A percentile compares a stretch with the other conserved stretches of the same genome.
phyloP scores from a whole-genome alignment of 1,140 invertebrate genomes.

The Trachymyrmex cornetzi region DNA sequence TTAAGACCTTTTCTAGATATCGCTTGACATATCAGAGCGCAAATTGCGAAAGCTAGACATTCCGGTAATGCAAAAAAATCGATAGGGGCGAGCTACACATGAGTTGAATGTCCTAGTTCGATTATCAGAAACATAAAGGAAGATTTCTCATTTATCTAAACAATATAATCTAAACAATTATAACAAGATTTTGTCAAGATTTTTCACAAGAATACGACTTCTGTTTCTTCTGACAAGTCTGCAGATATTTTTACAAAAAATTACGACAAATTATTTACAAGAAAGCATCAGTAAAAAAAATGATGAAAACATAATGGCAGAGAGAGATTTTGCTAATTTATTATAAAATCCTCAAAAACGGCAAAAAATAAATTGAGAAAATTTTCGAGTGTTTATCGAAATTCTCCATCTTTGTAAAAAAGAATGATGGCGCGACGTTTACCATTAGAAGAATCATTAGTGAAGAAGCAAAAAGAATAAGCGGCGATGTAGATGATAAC shows the following conservation, averaged over 20 bases:
- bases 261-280: conserved; percentile 44
- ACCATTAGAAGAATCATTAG: conserved; percentile 52
- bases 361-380: conserved; percentile 73
- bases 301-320: background rate
- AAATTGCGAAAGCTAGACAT: background rate
- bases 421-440: conserved; percentile 74
- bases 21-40: conserved; percentile 6
- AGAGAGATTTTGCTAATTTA: conserved; percentile 42
- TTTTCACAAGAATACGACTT: background rate
- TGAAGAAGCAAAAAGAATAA: conserved; percentile 63
- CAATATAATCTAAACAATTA: background rate
- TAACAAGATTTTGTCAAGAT: background rate
- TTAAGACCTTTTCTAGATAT: conserved; percentile 21
- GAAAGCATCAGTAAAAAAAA: background rate
- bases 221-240: background rate
- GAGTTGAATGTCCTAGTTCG: background rate
- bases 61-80: background rate
- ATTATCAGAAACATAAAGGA: conserved; percentile 12
- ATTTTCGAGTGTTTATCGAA: conserved; percentile 69
- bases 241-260: background rate
- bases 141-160: conserved; percentile 11
- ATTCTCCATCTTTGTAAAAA: conserved; percentile 68
- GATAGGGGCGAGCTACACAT: background rate
- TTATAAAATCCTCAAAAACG: conserved; percentile 65
- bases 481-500: conserved; percentile 40